Evolutionary conservation across 37 sponge, comb jelly and placozoan species (phyloP).

Genomic region (Beroe ovata): DNA sequence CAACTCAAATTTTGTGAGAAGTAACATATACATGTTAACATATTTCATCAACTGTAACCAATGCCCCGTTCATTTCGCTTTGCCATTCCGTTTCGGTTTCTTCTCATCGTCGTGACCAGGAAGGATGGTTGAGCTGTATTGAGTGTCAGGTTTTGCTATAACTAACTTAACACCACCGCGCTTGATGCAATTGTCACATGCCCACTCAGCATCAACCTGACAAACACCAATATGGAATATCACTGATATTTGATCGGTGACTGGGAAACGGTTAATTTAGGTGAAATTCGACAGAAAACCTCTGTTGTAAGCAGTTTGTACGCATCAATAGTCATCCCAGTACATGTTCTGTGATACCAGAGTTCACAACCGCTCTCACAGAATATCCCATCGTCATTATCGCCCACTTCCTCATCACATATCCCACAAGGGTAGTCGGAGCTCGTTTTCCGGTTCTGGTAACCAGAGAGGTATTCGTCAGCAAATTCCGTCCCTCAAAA

Average conservation of each 20-base stretch:
- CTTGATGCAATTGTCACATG: constrained; percentile 46
- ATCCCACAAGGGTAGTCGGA: constrained; percentile 67
- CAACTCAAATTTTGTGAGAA: too few species aligned
- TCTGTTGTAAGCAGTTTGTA: constrained; percentile 63
- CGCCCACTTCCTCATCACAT: constrained; percentile 62
- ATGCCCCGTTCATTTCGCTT: constrained; percentile 10
- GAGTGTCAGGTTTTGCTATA: constrained; percentile 21
- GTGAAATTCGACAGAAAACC: too few species aligned
- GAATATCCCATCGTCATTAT: constrained; percentile 67
- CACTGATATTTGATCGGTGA: too few species aligned
- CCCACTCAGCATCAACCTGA: constrained; percentile 67
- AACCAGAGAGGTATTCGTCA: too few species aligned
- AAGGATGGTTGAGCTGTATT: not conserved
- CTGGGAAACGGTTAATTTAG: too few species aligned
- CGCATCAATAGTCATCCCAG: constrained; percentile 62
- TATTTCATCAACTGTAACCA: too few species aligned
- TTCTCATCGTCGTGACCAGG: constrained; percentile 14
- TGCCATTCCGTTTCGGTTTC: constrained; percentile 35
- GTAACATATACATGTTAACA: too few species aligned
- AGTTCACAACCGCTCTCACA: constrained; percentile 69
- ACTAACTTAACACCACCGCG: constrained; percentile 49
- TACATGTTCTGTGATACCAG: constrained; percentile 68
- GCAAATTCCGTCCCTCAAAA: too few species aligned
- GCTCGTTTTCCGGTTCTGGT: constrained; percentile 39
- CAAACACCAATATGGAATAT: too few species aligned